Conservation (phyloP, 1,140 invertebrate genomes). For the Brachionus manjavacas region DNA sequence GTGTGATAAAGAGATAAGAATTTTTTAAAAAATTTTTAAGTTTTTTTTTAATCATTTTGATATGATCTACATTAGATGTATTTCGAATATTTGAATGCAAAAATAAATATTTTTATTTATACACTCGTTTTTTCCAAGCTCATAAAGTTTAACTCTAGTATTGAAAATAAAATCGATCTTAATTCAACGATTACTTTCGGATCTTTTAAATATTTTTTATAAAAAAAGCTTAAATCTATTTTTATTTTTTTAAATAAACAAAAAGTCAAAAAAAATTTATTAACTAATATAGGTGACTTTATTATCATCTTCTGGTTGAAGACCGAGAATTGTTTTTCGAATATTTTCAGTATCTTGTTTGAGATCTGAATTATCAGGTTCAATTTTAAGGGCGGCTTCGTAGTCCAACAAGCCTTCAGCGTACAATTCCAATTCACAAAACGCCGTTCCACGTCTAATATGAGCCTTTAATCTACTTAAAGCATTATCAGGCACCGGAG, state of each 20-base stretch:
- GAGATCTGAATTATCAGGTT: slow-evolving; percentile 60
- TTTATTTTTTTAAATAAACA: not conserved
- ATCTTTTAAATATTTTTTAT: too few species aligned
- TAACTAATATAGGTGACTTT: not conserved
- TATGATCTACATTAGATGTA: too few species aligned
- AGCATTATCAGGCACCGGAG: slow-evolving; percentile 68
- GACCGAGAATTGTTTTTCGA: slow-evolving; percentile 51
- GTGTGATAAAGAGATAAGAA: too few species aligned
- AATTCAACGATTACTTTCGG: too few species aligned
- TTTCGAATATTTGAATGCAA: too few species aligned
- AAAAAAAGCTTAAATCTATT: not conserved
- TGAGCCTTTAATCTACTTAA: slow-evolving; percentile 67
- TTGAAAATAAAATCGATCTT: too few species aligned
- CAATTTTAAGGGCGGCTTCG: slow-evolving; percentile 66
- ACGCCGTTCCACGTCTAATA: slow-evolving; percentile 66
- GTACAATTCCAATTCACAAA: slow-evolving; percentile 67
- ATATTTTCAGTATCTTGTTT: slow-evolving; percentile 57
- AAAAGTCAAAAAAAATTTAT: not conserved
- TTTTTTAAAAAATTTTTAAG: too few species aligned
- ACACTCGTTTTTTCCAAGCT: too few species aligned
- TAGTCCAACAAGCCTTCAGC: slow-evolving; percentile 70
- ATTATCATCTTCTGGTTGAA: not conserved
- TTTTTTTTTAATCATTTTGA: too few species aligned
- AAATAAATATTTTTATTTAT: too few species aligned
- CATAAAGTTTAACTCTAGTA: too few species aligned